phyloP scores from a whole-genome alignment of 2,113 vertebrate species.

The Myiozetetes cayanensis region DNA sequence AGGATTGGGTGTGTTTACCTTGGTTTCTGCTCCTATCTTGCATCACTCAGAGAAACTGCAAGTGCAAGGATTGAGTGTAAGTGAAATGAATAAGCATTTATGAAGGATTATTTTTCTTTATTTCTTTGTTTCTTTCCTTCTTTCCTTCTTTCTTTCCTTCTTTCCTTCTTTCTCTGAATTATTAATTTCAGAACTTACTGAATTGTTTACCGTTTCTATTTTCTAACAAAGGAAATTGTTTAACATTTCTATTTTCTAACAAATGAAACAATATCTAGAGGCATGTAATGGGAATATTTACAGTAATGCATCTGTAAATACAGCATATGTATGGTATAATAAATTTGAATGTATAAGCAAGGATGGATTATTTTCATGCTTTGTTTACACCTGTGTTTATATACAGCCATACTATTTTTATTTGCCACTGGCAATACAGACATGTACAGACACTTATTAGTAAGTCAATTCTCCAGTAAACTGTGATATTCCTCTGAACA shows the following conservation, averaged over 20 bases:
- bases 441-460: not conserved
- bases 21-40: not conserved
- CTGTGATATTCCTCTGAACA: not conserved
- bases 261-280: not conserved
- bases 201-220: not conserved
- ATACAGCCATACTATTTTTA: not conserved
- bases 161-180: not conserved
- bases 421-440: not conserved
- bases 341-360: not conserved
- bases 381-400: not conserved
- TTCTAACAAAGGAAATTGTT: not conserved
- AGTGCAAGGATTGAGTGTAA: not conserved
- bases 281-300: not conserved
- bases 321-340: not conserved
- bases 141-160: not conserved
- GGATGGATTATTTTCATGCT: not conserved
- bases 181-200: not conserved
- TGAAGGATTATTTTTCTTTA: not conserved
- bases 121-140: too few relatives aligned
- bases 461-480: not conserved
- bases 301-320: slow-evolving; percentile 18
- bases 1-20: not conserved
- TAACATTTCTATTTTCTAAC: not conserved
- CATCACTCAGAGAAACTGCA: not conserved
- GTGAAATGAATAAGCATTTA: not conserved